phyloP scores from a whole-genome alignment of 2,888 invertebrate species.

The Sthenelais limicola region DNA sequence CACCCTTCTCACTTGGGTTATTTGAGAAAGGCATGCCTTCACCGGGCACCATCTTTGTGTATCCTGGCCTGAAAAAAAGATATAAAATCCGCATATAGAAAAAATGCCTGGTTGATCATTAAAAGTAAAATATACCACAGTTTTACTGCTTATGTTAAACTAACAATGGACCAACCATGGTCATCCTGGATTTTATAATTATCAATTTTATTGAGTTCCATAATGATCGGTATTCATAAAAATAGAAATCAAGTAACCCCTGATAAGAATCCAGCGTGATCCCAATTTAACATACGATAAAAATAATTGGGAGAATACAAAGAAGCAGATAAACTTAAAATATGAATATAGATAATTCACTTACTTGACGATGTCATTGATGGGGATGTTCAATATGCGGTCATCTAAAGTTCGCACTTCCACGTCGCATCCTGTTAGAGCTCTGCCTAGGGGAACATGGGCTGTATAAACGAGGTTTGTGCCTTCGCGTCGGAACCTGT shows the following conservation, averaged over 20 bases:
- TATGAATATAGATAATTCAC: too few relatives aligned
- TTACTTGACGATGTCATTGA: slow-evolving; percentile 72
- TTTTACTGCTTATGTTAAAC: too few relatives aligned
- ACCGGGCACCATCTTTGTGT: slow-evolving; percentile 68
- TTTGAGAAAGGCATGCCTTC: slow-evolving; percentile 72
- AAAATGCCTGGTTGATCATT: too few relatives aligned
- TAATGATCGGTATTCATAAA: too few relatives aligned
- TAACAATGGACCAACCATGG: background rate
- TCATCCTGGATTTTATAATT: background rate
- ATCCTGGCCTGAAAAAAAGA: slow-evolving; percentile 67
- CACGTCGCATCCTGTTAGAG: slow-evolving; percentile 70
- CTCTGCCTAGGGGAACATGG: slow-evolving; percentile 68
- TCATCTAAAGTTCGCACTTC: slow-evolving; percentile 72
- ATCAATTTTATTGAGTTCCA: background rate
- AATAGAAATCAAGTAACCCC: too few relatives aligned
- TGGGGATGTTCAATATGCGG: slow-evolving; percentile 70
- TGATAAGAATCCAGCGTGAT: too few relatives aligned
- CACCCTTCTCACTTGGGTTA: slow-evolving; percentile 67
- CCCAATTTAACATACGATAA: background rate
- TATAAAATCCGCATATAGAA: background rate
- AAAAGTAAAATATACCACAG: too few relatives aligned
- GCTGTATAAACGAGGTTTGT: slow-evolving; percentile 70
- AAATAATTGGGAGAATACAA: too few relatives aligned
- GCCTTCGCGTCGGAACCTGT: slow-evolving; percentile 69
- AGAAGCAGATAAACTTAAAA: background rate